Evolutionary conservation across 64 coral and sea anemone species (phyloP), one percentile per base, ranked within the genome.

Genomic region (Anthopleura sola): DNA sequence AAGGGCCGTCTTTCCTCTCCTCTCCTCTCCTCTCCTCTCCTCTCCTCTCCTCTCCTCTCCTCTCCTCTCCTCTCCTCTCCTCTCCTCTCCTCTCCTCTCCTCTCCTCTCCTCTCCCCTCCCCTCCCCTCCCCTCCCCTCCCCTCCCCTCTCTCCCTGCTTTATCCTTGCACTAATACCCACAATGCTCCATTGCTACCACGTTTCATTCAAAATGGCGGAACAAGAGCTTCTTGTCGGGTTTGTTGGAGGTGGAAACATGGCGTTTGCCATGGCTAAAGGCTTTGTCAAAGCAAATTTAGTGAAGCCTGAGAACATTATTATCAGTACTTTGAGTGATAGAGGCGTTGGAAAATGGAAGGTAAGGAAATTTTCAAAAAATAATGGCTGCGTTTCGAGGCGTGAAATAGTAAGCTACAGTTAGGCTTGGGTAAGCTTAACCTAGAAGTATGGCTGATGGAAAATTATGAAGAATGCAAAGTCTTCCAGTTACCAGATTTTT

Each of bases 221-320:
- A 32, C 46, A 82, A 51, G 87, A 87, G 32, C 33, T 90, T 14
- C 94, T 81, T 14, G 87, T 99, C 50, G 97, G 97, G 0, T 99
- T 99, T 85, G 83, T 99, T 18, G 97, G 97, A 49, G 97, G 92
- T 6, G 97, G 97, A n/a, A 92, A 92, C 8, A 99, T 99, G 87
- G 89, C 92, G 12, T 74, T 81, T 26, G 92, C 92, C 2, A 75
- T 99, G 23, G 97, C 97, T 48, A 90, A 57, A 79, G 92, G 92
- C 7, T 94, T 99, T 86, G 87, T 99, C 12, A 64, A 31, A 49
- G 81, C 97, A 55, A 36, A 89, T 19, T 75, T 68, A 12, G 81
- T 99, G 0, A 92, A 85, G 54, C 85, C 87, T 53, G 87, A 55
- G 23, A 94, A 99, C 33, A 90, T 99, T 26, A 85, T 85, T 85